These are phyloP conservation scores for Corydoras maculifer DNA, from an alignment of 2,113 vertebrate genomes.

Conservation along the genomic window DNA sequence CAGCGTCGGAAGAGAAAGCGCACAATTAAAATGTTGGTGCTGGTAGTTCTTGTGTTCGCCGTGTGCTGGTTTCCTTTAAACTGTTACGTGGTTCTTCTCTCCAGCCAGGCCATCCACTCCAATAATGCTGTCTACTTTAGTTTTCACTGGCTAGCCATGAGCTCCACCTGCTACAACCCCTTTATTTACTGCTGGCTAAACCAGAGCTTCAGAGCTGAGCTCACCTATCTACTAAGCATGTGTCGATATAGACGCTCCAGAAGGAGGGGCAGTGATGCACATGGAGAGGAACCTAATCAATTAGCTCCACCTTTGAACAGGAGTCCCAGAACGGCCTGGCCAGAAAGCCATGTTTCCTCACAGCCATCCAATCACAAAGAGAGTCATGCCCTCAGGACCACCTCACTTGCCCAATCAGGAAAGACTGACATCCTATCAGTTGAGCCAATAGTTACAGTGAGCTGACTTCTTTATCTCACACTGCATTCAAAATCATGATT, in stretches of 20 bases:
- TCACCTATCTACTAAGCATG: constrained; percentile 72
- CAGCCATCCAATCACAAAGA: constrained; percentile 52
- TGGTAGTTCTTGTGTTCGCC: constrained; percentile 84
- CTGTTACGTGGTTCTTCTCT: constrained; percentile 86
- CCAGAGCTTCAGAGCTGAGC: constrained; percentile 79
- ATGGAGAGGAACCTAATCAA: constrained; percentile 31
- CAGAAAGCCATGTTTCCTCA: constrained; percentile 40
- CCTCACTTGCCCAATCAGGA: constrained; percentile 61
- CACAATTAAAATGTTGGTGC: constrained; percentile 87
- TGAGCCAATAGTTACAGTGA: constrained; percentile 71
- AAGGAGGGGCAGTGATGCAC: constrained; percentile 5
- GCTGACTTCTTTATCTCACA: constrained; percentile 48
- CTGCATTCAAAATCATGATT: too few relatives aligned
- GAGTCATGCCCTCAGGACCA: constrained; percentile 55
- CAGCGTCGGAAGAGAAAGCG: constrained; percentile 77
- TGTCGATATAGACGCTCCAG: constrained; percentile 62
- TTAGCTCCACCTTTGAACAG: constrained; percentile 32
- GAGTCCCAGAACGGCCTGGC: constrained; percentile 59
- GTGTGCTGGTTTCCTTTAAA: constrained; percentile 95
- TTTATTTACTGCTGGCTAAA: constrained; percentile 97
- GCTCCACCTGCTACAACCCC: constrained; percentile 94
- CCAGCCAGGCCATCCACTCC: constrained; percentile 79
- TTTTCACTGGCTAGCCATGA: constrained; percentile 94
- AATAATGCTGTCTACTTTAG: constrained; percentile 84
- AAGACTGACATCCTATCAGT: constrained; percentile 76